Conservation (phyloP, 2,113 vertebrate genomes). For the Aegithalos caudatus region DNA sequence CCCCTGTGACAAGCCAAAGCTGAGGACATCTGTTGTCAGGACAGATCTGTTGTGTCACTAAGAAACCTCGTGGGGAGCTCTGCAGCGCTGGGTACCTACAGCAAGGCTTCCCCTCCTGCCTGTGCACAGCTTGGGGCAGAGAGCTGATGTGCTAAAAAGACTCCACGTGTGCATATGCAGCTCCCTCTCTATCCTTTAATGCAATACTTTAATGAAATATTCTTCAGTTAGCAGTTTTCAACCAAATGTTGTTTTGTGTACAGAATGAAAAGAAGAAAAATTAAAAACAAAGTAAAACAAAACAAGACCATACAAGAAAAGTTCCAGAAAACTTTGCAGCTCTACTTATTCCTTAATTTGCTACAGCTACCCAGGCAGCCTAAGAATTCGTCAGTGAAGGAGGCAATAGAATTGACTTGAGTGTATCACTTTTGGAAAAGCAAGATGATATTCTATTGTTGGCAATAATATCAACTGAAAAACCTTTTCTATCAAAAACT, state of each 20-base stretch:
- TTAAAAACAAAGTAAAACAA: neutral
- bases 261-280: neutral
- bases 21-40: neutral
- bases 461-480: neutral
- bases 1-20: neutral
- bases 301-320: neutral
- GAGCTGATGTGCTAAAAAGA: neutral
- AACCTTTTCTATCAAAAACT: neutral
- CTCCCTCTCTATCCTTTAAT: neutral
- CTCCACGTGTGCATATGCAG: neutral
- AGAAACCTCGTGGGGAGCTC: neutral
- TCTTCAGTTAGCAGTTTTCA: neutral
- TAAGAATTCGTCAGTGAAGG: neutral
- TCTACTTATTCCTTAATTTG: neutral
- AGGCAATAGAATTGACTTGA: neutral
- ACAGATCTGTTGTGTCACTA: neutral
- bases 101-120: neutral
- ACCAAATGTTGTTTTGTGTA: neutral
- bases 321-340: neutral
- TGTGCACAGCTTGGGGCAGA: rapidly evolving
- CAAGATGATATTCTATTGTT: rapidly evolving
- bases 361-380: neutral
- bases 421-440: neutral
- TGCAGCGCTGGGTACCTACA: neutral
- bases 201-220: neutral